Evolutionary conservation across 2,797 vertebrate genomes (phyloP), one percentile per base, ranked within the genome.

Genomic region (Antennarius maculatus): DNA sequence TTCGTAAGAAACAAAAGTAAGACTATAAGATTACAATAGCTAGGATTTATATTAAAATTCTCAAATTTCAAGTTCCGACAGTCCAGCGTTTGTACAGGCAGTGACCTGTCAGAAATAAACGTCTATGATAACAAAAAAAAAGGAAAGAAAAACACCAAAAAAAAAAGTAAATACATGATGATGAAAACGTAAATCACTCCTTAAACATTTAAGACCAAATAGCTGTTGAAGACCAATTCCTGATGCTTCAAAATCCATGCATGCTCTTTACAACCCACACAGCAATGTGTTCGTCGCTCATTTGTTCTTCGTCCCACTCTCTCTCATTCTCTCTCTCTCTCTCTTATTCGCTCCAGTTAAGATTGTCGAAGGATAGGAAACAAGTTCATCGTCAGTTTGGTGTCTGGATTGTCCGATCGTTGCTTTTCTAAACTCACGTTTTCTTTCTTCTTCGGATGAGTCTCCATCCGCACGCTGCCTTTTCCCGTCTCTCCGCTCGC

Each of bases 181-280:
- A 93, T 92, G 66, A 80, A 90, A 92, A 92, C 83, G 79, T 92
- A 85, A 23, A 91, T 95, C 96, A 95, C 95, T 42, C 95, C 62
- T 86, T 75, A 94, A 97, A 98, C 95, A 96, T 95, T 97, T 97
- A 98, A 97, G 96, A 98, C 96, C 95, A 95, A 89, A 96, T 95
- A 96, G 95, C 93, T 95, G 94, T 96, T 95, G 94, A 95, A 85
- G 86, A 89, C 79, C 74, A 76, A 63, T 80, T 94, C 94, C 89
- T 92, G 93, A 91, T 87, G 91, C 94, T 94, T 94, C 94, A 94
- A 95, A 94, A 93, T 93, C 95, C 96, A 97, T 95, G 96, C 96
- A 95, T 93, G 94, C 96, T 95, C 95, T 92, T 93, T 72, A 79
- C 77, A 83, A 81, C 86, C 76, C 78, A 90, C 80, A 82, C 79